These are phyloP conservation scores for Drosophila mayri DNA, from an alignment of 1,140 invertebrate species.

Conservation along the genomic window DNA sequence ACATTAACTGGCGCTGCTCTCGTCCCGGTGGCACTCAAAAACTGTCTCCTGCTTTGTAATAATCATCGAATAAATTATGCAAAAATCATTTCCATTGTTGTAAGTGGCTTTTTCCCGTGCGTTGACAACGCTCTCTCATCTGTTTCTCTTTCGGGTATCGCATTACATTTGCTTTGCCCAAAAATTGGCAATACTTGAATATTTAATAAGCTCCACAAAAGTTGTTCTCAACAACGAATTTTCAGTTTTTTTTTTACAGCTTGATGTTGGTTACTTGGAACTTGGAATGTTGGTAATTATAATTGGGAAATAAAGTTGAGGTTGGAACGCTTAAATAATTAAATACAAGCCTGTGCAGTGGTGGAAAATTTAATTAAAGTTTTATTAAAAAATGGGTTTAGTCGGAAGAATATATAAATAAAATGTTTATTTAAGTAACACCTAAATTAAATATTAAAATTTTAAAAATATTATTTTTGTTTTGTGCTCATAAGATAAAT, in stretches of 20 bases:
- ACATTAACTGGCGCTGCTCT: constrained; percentile 52
- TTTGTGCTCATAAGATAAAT: neutral
- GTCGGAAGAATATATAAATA: too few species aligned
- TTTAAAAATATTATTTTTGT: too few species aligned
- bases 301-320: neutral
- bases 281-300: constrained; percentile 7
- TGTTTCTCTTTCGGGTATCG: constrained; percentile 39
- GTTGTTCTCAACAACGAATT: constrained; percentile 34
- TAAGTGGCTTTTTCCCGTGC: constrained; percentile 65
- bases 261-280: neutral
- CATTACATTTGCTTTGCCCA: constrained; percentile 51
- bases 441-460: too few species aligned
- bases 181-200: constrained; percentile 75
- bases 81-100: constrained; percentile 81
- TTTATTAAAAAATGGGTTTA: neutral
- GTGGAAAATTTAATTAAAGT: neutral
- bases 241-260: constrained; percentile 20
- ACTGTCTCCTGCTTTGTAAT: constrained; percentile 64
- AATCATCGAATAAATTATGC: constrained; percentile 83
- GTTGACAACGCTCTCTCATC: constrained; percentile 31
- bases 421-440: too few species aligned
- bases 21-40: constrained; percentile 48
- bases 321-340: neutral
- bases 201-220: constrained; percentile 56
- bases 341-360: neutral